Evolutionary conservation across 2,113 vertebrate genomes (phyloP), one percentile per base, ranked within the genome.

Genomic region (Gadus macrocephalus): DNA sequence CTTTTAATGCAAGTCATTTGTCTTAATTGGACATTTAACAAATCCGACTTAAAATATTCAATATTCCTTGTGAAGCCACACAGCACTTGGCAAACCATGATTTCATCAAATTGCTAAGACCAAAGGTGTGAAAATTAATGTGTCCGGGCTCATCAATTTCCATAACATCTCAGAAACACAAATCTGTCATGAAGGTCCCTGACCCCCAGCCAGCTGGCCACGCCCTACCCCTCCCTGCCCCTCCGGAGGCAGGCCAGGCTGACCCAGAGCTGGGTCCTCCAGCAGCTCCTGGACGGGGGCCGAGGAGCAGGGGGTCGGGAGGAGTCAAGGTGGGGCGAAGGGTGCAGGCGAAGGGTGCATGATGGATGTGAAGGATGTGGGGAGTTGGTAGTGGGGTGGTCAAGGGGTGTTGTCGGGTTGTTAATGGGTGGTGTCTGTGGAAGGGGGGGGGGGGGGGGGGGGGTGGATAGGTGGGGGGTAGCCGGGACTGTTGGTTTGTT

Each of bases 201-300:
- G 25, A 61, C 58, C 58, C 64, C 5, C 22, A 38, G 15, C 49
- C 35, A 15, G 68, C 62, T 42, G 55, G 73, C 73, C 67, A 61
- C 15, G 63, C 56, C 53, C 22, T 27, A 35, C 9, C 25, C 25
- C 25, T 70, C 73, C 53, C 17, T 53, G 3, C 15, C 15, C 25
- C 67, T 38, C 55, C 28, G 12, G 20, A 2, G 15, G 53, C 67
- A 66, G 65, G 31, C 31, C 31, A 65, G 73, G 28, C 35, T 60
- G 68, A 58, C 61, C 61, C 12, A 49, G 22, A 67, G 74, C 67
- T 67, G 58, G 42, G 60, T 27, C 4, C 31, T 5, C 31, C 6
- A 35, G 31, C 31, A 35, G 6, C 31, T 35, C 31, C 31, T 35
- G 4, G 31, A 35, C 4, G 31, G 31, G 31, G 31, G 31, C 4